Base-by-base conservation (phyloP, 2,113 vertebrate species). In the Brachypteracias leptosomus region DNA sequence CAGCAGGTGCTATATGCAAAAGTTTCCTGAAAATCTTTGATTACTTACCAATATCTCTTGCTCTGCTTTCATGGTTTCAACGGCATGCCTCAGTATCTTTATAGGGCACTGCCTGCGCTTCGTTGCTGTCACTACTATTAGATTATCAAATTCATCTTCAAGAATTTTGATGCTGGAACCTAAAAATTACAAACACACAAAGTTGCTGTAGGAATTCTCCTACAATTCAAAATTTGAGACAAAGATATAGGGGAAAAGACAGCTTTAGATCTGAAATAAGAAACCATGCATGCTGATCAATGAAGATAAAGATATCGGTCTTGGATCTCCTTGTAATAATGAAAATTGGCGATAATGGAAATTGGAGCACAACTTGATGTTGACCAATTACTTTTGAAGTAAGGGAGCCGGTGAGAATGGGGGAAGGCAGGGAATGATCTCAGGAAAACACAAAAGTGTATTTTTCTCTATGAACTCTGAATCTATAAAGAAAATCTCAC, bases 111-210 rank as follows among this genome's bases (percentile, higher is more conserved):
- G 91, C 44, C 98, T 98, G 68, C 99, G 99, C 81, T 98, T 99
- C 70, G 93, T 94, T 85, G 98, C 80, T 22, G 98, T 96, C 91
- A 99, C 98, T 19, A 99, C 98, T 59, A 99, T 98, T 81, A 98
- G 88, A 83, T 99, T 98, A 93, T 99, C 99, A 97, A 99, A 97
- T 4, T 98, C 90, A 86, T 98, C 98, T 66, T 99, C 98, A 71
- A 99, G 96, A n/a, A 97, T 85, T 79, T 96, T 95, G 25, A 98
- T 96, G 89, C 93, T 97, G 36, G 97, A 97, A 92, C 90, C 98
- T 98, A 94, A 85, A 92, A 88, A 93, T 62, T 9, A 85, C 51
- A 85, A 57, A 55, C 55, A 89, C 67, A 74, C 93, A 88, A 61
- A 93, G 92, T 54, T 49, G 84, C 15, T 54, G 17, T 4, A 74